Evolutionary conservation across 2,797 vertebrate genomes (phyloP), one percentile per base, ranked within the genome.

Genomic region (Pseudomugil gertrudae): DNA sequence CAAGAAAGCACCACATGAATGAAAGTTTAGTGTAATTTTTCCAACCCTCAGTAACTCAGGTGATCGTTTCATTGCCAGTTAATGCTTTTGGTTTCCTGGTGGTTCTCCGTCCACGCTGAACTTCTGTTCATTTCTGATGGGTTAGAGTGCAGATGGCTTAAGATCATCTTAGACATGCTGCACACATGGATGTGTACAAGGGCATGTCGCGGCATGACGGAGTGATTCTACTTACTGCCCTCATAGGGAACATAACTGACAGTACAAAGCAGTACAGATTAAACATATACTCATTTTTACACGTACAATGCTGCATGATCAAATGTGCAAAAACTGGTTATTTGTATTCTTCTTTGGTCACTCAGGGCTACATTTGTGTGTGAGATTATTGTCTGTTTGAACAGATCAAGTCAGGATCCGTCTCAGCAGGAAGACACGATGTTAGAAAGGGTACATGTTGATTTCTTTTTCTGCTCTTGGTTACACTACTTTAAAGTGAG

Each of bases 281-380:
- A 23, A 27, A 53, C 67, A 63, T 59, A 62, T 40, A 36, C 59
- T 69, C 26, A 38, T 29, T 64, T 69, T 40, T 40, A 67, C 19
- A 72, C 75, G 48, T 57, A 63, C 63, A 78, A 74, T 80, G 61
- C 80, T 81, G 68, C n/a, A 51, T 13, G 29, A 57, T 68, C 45
- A 45, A 51, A 43, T 54, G 40, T 72, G 58, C 58, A 71, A 60
- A 40, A 57, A 66, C 57, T 13, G 45, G 38, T 55, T 9, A 74
- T 57, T 78, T 60, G 54, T 72, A 21, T 70, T 69, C 27, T 69
- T 62, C 40, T 45, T 62, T 50, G 56, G 66, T 88, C 68, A 78
- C 88, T 91, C 90, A 89, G 90, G 91, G 80, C 82, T 78, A 50
- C 23, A 29, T 72, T 74, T 48, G 30, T 77, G 61, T 64, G 58